phyloP scores from a whole-genome alignment of 1,140 invertebrate genomes.

The Saccostrea cuccullata region DNA sequence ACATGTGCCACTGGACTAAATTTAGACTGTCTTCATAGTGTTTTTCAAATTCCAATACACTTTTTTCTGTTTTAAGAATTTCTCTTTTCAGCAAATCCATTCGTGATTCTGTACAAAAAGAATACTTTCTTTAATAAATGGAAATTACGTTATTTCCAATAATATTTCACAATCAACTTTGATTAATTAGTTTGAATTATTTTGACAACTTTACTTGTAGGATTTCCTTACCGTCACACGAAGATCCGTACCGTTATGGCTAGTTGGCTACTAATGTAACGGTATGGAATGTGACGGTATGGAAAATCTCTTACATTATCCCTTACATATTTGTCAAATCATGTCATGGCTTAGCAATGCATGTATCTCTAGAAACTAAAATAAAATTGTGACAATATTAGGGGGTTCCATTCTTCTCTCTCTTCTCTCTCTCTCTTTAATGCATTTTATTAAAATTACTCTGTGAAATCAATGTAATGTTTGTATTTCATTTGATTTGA shows the following conservation, averaged over 20 bases:
- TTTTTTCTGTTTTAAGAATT: not conserved
- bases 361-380: not conserved
- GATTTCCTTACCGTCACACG: not conserved
- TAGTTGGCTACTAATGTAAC: not conserved
- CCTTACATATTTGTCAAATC: not conserved
- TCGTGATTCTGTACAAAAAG: not conserved
- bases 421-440: too few relatives aligned
- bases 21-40: not conserved
- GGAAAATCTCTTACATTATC: not conserved
- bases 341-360: not conserved
- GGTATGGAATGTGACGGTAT: conserved; percentile 25
- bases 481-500: not conserved
- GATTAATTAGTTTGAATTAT: not conserved
- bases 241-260: not conserved
- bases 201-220: not conserved
- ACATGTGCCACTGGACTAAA: not conserved
- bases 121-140: not conserved
- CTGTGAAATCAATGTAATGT: not conserved
- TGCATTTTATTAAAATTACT: not conserved
- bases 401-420: too few relatives aligned
- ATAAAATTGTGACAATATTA: not conserved
- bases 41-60: not conserved
- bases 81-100: not conserved
- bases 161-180: not conserved
- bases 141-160: not conserved